Evolutionary conservation across 1,140 invertebrate species (phyloP), one percentile per base, ranked within the genome.

Genomic region (Philotrypesis tridentata): DNA sequence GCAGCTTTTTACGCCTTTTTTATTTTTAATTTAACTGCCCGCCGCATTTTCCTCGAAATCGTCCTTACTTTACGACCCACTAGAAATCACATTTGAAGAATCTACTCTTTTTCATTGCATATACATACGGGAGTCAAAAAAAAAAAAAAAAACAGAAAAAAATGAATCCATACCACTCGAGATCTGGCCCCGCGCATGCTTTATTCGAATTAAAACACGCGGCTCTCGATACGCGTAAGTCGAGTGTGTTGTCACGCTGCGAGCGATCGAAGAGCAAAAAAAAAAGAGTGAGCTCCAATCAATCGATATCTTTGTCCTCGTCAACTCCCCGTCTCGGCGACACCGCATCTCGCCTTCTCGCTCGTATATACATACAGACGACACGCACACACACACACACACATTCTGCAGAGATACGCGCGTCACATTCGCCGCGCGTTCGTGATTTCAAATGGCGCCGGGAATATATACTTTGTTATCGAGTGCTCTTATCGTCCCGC

Each of bases 391-490:
- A 31, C 25, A 67, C 40, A 27, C 23, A n/a, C 21, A n/a, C 4
- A n/a, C 48, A 17, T 17, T 1, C n/a, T n/a, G n/a, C n/a, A n/a
- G n/a, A n/a, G n/a, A n/a, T n/a, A n/a, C n/a, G n/a, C n/a, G n/a
- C n/a, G n/a, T n/a, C n/a, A n/a, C n/a, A n/a, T n/a, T n/a, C n/a
- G n/a, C n/a, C 9, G 9, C 33, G 23, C 11, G 23, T 11, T 9
- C 23, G 31, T 21, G 31, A 55, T 72, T 63, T 61, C 33, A 29
- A 60, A 27, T 17, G 21, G 17, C 31, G 21, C 40, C 17, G 68
- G 23, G 43, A 82, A 70, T 81, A n/a, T n/a, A 78, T 72, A 82
- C 82, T 85, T 85, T 80, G 80, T 86, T 86, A 82, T 85, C 84
- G 72, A 33, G 27, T 27, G 63, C 68, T 21, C 78, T 83, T 82